Evolutionary conservation across 64 coral and sea anemone genomes (phyloP).

Genomic region (Montipora cactus): DNA sequence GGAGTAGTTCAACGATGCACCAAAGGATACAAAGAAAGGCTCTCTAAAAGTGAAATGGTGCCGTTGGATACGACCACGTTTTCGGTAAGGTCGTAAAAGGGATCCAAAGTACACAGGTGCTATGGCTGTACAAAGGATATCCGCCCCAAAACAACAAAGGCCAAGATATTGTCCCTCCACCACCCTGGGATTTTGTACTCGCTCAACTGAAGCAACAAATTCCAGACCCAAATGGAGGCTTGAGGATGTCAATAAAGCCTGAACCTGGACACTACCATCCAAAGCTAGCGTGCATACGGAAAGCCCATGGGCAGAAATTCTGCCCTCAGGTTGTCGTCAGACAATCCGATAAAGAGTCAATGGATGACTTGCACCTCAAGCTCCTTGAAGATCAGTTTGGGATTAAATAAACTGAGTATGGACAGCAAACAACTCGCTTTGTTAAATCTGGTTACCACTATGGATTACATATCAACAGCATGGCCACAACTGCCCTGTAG

Average conservation of each 20-base stretch:
- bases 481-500: no score
- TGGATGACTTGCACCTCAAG: conserved; percentile 3
- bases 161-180: conserved; percentile 4
- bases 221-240: not conserved
- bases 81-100: conserved; percentile 16
- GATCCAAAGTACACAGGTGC: not conserved
- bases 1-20: no score
- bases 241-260: not conserved
- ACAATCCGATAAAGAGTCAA: not conserved
- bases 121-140: conserved; percentile 17
- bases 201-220: conserved; percentile 3
- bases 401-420: not conserved
- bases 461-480: no score
- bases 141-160: not conserved
- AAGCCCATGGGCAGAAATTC: not conserved
- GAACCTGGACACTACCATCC: not conserved
- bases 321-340: not conserved
- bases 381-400: not conserved
- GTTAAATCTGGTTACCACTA: no score
- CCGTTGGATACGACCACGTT: conserved; percentile 18
- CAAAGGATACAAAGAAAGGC: not conserved
- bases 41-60: not conserved
- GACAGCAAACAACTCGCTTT: not conserved
- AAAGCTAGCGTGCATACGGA: not conserved
- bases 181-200: conserved; percentile 44